Evolutionary conservation across 2,113 vertebrate species (phyloP).

Genomic region (Laticauda colubrina): DNA sequence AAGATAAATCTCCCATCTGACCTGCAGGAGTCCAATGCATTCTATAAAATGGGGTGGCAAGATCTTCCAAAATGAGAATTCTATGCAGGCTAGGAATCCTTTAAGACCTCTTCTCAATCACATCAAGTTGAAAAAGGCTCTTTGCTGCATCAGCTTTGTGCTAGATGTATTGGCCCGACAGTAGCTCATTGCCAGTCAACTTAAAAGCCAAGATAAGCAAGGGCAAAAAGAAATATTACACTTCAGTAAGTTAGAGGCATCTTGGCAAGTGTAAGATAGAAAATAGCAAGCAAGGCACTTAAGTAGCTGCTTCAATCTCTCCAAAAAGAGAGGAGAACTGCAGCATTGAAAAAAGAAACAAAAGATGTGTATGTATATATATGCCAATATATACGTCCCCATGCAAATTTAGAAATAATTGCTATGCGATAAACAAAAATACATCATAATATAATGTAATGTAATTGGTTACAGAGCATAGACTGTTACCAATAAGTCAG

Average conservation of each 20-base stretch:
- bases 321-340: background rate
- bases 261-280: background rate
- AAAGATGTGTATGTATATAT: background rate
- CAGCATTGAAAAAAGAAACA: background rate
- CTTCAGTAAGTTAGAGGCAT: background rate
- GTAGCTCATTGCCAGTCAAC: background rate
- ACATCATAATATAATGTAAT: background rate
- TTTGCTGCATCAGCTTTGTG: background rate
- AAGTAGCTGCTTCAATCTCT: background rate
- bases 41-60: background rate
- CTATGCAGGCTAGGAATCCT: background rate
- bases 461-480: background rate
- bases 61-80: background rate
- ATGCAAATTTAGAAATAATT: background rate
- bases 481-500: background rate
- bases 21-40: background rate
- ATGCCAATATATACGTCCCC: background rate
- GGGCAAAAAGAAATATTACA: background rate
- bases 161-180: background rate
- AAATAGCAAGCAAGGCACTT: too few species aligned
- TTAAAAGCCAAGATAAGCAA: background rate
- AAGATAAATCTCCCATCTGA: background rate
- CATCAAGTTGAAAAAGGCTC: background rate
- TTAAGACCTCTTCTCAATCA: background rate
- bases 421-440: background rate